Evolutionary conservation across 30 jellyfish, hydroid and myxozoan genomes (phyloP).

Genomic region (Mastigias papua): DNA sequence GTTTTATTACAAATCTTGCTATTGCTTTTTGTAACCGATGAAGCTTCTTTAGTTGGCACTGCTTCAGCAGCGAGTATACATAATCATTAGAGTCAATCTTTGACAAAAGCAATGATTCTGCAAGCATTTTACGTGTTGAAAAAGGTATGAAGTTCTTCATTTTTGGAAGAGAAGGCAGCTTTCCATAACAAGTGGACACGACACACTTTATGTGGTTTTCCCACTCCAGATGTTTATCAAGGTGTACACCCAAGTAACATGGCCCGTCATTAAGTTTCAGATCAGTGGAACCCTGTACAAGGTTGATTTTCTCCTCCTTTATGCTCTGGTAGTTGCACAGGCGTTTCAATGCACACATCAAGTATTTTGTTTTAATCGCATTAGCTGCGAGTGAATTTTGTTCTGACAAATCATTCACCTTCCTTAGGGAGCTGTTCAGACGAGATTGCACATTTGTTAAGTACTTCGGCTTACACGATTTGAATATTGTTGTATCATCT

Average conservation of each 20-base stretch:
- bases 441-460: background rate
- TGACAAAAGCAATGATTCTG: conserved; percentile 26
- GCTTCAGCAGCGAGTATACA: conserved; percentile 22
- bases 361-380: background rate
- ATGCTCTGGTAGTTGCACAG: conserved; percentile 17
- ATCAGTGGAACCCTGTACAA: conserved; percentile 5
- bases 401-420: background rate
- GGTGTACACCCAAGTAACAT: conserved; percentile 15
- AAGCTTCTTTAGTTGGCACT: conserved; percentile 42
- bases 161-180: conserved; percentile 33
- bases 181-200: conserved; percentile 24
- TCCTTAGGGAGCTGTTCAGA: background rate
- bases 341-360: conserved; percentile 32
- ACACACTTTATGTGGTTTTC: conserved; percentile 17
- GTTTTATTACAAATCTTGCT: too few species aligned
- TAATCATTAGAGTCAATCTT: conserved; percentile 23
- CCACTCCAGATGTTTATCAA: conserved; percentile 25
- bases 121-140: conserved; percentile 27
- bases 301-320: conserved; percentile 1
- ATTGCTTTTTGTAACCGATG: conserved; percentile 30
- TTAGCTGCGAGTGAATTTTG: background rate
- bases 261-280: conserved; percentile 10
- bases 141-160: conserved; percentile 20
- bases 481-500: background rate
- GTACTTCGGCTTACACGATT: background rate